A percentile compares a stretch with the other conserved stretches of the same genome.
phyloP scores from a whole-genome alignment of 2,888 invertebrate genomes.

The Leucophenga maculata region DNA sequence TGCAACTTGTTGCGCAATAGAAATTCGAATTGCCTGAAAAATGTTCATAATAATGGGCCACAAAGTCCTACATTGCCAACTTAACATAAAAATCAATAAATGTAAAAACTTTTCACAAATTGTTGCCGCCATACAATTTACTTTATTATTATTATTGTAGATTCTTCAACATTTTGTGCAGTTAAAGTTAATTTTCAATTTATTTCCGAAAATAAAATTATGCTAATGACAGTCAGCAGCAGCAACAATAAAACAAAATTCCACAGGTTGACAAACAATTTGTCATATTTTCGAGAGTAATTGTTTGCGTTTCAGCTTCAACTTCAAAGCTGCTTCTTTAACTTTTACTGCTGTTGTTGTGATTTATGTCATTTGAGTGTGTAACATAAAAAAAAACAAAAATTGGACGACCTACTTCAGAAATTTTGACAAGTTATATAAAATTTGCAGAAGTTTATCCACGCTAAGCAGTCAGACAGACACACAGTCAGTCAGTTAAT shows the following conservation, averaged over 20 bases:
- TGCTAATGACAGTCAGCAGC: conserved; percentile 12
- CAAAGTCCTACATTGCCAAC: too few relatives aligned
- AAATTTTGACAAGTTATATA: conserved; percentile 2
- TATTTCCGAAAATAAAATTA: neutral
- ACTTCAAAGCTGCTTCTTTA: too few relatives aligned
- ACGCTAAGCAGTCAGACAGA: too few relatives aligned
- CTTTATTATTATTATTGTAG: too few relatives aligned
- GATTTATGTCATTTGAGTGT: neutral
- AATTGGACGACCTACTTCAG: neutral
- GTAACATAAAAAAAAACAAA: neutral
- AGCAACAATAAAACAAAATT: neutral
- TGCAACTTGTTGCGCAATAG: too few relatives aligned
- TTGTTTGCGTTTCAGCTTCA: neutral
- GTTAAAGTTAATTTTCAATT: conserved; percentile 19
- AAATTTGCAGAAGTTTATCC: too few relatives aligned
- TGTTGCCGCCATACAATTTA: neutral
- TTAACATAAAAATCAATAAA: neutral
- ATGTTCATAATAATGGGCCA: too few relatives aligned
- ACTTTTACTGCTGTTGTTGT: too few relatives aligned
- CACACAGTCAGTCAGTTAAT: too few relatives aligned
- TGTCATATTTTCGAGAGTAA: conserved; percentile 17
- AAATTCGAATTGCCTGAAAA: too few relatives aligned
- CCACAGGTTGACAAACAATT: conserved; percentile 22
- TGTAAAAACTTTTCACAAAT: neutral
- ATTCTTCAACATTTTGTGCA: too few relatives aligned